Evolutionary conservation across 2,888 invertebrate genomes (phyloP).

Genomic region (Allacma fusca): DNA sequence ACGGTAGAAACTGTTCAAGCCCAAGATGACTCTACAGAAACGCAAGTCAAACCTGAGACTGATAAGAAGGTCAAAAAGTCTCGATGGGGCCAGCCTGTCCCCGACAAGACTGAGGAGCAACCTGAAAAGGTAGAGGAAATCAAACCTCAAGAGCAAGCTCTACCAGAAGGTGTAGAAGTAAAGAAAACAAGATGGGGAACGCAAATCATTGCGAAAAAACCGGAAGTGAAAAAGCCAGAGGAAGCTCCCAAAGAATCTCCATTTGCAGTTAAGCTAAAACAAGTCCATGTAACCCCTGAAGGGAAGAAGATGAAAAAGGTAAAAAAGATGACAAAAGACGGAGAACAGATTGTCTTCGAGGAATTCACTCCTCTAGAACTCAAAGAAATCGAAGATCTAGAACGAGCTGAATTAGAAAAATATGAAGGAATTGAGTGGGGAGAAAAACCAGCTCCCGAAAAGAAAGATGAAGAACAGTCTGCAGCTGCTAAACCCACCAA

Average conservation of each 20-base stretch:
- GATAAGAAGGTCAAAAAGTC: conserved; percentile 23
- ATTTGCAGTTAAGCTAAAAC: conserved; percentile 35
- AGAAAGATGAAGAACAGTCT: conserved; percentile 22
- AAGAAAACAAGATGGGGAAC: conserved; percentile 26
- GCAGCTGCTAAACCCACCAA: background rate
- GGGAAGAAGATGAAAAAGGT: conserved; percentile 18
- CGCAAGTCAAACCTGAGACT: background rate
- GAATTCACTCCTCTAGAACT: conserved; percentile 36
- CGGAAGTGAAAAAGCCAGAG: background rate
- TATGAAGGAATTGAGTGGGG: conserved; percentile 14
- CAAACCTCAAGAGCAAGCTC: background rate
- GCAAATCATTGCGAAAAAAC: background rate
- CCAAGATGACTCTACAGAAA: conserved; percentile 10
- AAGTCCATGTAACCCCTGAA: background rate
- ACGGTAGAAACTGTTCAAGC: conserved; percentile 45
- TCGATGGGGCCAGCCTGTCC: background rate
- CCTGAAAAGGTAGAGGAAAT: conserved; percentile 36
- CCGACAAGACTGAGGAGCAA: conserved; percentile 8
- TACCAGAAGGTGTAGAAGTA: conserved; percentile 29
- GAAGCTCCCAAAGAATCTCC: conserved; percentile 10
- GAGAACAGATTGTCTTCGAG: conserved; percentile 32
- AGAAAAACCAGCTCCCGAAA: conserved; percentile 37
- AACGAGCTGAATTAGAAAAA: conserved; percentile 10
- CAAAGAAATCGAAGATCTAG: conserved; percentile 16
- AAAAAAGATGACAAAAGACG: background rate